Percentiles rank a stretch among this genome's conserved stretches.
Conservation (phyloP, 2,797 vertebrate genomes). For the Denticeps clupeoides region DNA sequence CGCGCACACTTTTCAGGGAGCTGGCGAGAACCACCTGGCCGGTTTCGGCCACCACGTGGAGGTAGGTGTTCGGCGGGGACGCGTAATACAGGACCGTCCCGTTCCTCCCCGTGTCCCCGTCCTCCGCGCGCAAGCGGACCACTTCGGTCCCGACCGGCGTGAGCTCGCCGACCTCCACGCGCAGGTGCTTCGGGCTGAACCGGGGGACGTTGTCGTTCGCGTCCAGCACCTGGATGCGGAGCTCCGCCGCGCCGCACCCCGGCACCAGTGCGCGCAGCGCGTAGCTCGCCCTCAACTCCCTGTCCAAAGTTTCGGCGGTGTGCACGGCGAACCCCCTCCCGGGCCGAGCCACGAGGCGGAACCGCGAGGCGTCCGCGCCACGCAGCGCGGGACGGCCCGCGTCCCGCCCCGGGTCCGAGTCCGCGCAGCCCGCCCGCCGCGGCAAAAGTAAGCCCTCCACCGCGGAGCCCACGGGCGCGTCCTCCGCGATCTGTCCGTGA, state of each 20-base stretch:
- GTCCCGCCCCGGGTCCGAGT: slow-evolving; percentile 3
- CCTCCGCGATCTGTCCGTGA: slow-evolving; percentile 47
- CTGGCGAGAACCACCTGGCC: slow-evolving; percentile 55
- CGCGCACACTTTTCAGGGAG: slow-evolving; percentile 46
- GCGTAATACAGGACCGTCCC: slow-evolving; percentile 47
- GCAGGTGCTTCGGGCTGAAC: slow-evolving; percentile 36
- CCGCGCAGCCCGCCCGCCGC: slow-evolving; percentile 31
- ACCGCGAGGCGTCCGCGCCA: slow-evolving; percentile 47
- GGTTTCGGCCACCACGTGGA: slow-evolving; percentile 59
- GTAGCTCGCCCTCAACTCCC: slow-evolving; percentile 55
- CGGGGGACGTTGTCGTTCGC: slow-evolving; percentile 54
- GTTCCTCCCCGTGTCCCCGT: slow-evolving; percentile 50
- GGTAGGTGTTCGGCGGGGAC: slow-evolving; percentile 38
- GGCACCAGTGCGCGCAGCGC: slow-evolving; percentile 39
- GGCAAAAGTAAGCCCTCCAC: slow-evolving; percentile 42
- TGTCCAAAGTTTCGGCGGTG: slow-evolving; percentile 52
- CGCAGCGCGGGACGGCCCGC: slow-evolving; percentile 29
- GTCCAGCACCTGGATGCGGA: slow-evolving; percentile 56
- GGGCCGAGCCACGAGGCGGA: slow-evolving; percentile 33
- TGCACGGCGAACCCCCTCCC: slow-evolving; percentile 41
- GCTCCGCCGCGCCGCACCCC: slow-evolving; percentile 26
- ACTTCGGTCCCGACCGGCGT: slow-evolving; percentile 47
- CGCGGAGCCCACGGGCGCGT: slow-evolving; percentile 43
- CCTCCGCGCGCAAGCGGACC: slow-evolving; percentile 48
- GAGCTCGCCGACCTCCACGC: slow-evolving; percentile 44